Conservation (phyloP, 2,797 vertebrate genomes). For the Salarias fasciatus region DNA sequence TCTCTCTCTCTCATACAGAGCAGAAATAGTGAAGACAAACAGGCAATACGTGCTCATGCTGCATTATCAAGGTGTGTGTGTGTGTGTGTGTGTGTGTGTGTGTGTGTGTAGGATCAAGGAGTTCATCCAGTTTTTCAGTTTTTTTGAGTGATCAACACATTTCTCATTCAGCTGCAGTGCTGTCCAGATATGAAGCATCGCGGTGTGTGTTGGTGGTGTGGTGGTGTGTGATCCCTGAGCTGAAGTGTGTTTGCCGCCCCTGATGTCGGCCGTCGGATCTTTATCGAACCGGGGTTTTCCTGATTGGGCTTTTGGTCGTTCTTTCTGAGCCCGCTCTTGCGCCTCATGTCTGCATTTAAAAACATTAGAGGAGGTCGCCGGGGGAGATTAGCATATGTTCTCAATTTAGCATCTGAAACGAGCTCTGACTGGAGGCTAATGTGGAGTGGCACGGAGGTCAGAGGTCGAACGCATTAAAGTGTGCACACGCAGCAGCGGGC, state of each 20-base stretch:
- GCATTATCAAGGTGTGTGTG: conserved; percentile 11
- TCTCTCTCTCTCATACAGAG: conserved; percentile 1
- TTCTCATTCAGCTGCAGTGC: too few relatives aligned
- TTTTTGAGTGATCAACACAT: too few relatives aligned
- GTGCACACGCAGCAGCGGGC: conserved; percentile 1
- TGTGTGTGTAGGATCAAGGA: background rate
- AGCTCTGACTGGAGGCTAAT: conserved; percentile 12
- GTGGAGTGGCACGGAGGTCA: conserved; percentile 10
- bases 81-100: background rate
- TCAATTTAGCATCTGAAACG: conserved; percentile 15
- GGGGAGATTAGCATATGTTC: conserved; percentile 7
- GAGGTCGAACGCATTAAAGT: conserved; percentile 22
- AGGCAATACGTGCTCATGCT: conserved; percentile 5
- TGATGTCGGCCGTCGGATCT: too few relatives aligned
- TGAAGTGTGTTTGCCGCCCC: too few relatives aligned
- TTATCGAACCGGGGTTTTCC: too few relatives aligned
- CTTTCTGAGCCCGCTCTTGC: background rate
- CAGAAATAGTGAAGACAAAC: conserved; percentile 30
- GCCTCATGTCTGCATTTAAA: background rate
- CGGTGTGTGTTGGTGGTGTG: too few relatives aligned
- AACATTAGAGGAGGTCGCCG: conserved; percentile 14
- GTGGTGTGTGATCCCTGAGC: too few relatives aligned
- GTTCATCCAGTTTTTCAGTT: too few relatives aligned
- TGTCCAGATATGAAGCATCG: too few relatives aligned
- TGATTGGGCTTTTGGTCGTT: too few relatives aligned